These are phyloP conservation scores for Chrysoperla carnea DNA, from an alignment of 1,140 invertebrate species.

Conservation along the genomic window DNA sequence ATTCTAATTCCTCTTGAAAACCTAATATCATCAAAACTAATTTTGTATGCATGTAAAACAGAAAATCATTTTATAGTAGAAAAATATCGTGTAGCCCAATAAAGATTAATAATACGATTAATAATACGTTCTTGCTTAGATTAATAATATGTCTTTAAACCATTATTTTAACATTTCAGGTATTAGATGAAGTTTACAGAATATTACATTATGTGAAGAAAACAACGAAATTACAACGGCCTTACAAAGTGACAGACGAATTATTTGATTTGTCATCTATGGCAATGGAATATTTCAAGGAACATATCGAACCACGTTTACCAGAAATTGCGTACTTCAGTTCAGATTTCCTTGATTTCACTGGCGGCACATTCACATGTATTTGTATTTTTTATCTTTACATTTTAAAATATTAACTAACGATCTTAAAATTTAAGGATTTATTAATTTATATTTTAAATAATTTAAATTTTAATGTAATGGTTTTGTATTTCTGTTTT, in stretches of 20 bases:
- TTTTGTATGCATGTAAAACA: no score
- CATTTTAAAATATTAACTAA: background rate
- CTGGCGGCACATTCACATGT: slow-evolving; percentile 45
- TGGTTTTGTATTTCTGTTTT: no score
- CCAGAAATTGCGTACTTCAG: slow-evolving; percentile 76
- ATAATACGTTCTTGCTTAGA: no score
- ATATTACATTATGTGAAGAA: slow-evolving; percentile 68
- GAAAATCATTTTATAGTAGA: no score
- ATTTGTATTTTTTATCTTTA: slow-evolving; percentile 19
- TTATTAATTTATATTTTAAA: background rate
- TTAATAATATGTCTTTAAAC: no score
- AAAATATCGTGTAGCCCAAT: no score
- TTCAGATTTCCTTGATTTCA: slow-evolving; percentile 59
- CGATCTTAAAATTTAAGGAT: background rate
- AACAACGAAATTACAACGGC: slow-evolving; percentile 59
- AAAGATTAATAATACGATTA: no score
- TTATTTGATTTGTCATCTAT: slow-evolving; percentile 82
- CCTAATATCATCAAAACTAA: no score
- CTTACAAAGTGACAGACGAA: slow-evolving; percentile 79
- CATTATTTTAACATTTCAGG: slow-evolving; percentile 23
- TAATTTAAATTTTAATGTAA: background rate
- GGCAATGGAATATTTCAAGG: slow-evolving; percentile 88
- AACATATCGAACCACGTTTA: slow-evolving; percentile 69
- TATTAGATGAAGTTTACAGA: slow-evolving; percentile 56
- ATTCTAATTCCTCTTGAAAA: no score